Evolutionary conservation across 2,113 vertebrate genomes (phyloP).

Genomic region (Ifrita kowaldi): DNA sequence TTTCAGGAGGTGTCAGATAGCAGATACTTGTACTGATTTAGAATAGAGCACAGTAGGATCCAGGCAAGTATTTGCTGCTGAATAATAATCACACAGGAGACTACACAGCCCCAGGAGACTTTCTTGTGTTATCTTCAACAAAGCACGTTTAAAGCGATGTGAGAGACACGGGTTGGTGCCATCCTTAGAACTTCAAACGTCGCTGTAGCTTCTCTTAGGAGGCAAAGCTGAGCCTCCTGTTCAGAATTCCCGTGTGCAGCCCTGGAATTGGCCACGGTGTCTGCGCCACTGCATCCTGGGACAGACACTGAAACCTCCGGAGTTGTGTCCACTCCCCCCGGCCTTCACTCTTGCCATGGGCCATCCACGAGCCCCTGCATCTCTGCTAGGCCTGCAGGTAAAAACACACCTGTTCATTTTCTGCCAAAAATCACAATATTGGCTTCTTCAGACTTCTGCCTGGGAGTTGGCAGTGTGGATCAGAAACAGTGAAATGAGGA

Average conservation of each 20-base stretch:
- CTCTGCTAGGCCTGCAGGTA: background rate
- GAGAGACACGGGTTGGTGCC: background rate
- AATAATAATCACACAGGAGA: slow-evolving; percentile 32
- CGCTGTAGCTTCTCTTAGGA: background rate
- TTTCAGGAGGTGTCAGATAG: slow-evolving; percentile 36
- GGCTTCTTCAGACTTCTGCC: background rate
- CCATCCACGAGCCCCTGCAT: rapidly evolving
- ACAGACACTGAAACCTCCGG: background rate
- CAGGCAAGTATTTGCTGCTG: background rate
- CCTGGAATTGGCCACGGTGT: background rate
- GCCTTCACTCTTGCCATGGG: too few species aligned
- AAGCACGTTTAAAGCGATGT: background rate
- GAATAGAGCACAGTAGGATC: background rate
- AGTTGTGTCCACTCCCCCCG: rapidly evolving
- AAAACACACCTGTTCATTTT: background rate
- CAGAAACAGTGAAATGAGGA: background rate
- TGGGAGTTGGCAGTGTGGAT: background rate
- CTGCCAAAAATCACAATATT: background rate
- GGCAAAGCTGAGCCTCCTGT: background rate
- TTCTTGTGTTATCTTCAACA: background rate
- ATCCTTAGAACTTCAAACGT: background rate
- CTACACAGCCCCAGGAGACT: background rate
- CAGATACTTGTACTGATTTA: slow-evolving; percentile 36
- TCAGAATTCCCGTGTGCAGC: background rate
- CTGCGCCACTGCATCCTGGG: background rate